Conservation (phyloP, 2,888 invertebrate species). For the Ceratothoa steindachneri region DNA sequence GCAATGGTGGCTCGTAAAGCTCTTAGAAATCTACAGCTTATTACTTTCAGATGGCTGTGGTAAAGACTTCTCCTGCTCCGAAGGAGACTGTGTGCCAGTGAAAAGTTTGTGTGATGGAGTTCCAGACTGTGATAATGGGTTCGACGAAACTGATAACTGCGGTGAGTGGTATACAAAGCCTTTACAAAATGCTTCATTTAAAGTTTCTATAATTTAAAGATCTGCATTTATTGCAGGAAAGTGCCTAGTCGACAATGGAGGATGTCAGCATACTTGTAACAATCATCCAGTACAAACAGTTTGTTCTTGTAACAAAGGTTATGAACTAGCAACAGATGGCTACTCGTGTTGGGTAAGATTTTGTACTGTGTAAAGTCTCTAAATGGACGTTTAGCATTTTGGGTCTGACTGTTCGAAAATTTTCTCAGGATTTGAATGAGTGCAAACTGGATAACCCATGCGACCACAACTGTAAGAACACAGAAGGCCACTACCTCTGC, state of each 20-base stretch:
- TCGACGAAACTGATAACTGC: not conserved
- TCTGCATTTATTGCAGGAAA: not conserved
- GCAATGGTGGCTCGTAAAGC: not conserved
- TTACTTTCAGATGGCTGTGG: not conserved
- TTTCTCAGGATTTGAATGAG: not conserved
- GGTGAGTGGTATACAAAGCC: not conserved
- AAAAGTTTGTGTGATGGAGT: not conserved
- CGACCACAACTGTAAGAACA: not conserved
- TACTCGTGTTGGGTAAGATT: not conserved
- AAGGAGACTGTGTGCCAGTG: not conserved
- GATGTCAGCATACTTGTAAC: not conserved
- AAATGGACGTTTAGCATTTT: not conserved
- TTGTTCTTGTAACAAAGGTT: not conserved
- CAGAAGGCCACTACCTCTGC: not conserved
- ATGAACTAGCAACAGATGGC: not conserved
- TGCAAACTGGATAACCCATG: not conserved
- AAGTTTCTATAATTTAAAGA: too few species aligned
- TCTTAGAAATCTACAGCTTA: not conserved
- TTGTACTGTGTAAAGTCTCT: not conserved
- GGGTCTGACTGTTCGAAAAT: too few species aligned
- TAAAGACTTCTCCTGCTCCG: not conserved
- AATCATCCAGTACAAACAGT: not conserved
- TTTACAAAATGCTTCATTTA: too few species aligned
- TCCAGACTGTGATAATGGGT: not conserved
- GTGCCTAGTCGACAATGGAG: not conserved